Evolutionary conservation across 2,888 invertebrate species (phyloP).

Genomic region (Drosophila picticornis): DNA sequence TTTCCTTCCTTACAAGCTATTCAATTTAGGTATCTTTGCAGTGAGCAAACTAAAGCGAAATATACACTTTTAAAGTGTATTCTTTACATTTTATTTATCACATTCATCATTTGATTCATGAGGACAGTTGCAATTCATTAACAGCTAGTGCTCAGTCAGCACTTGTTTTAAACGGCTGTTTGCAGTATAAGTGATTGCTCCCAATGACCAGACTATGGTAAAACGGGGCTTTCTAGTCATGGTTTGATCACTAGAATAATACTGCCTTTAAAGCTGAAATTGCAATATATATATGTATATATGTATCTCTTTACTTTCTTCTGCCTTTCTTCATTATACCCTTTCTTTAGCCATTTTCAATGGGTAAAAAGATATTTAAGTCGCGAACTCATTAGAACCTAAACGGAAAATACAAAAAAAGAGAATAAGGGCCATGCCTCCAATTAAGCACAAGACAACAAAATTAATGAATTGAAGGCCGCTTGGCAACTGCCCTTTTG

Average conservation of each 20-base stretch:
- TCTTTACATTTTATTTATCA: not conserved
- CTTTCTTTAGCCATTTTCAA: not conserved
- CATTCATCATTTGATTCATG: not conserved
- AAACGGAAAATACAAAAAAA: slow-evolving; percentile 2
- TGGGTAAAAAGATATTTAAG: not conserved
- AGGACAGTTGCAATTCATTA: not conserved
- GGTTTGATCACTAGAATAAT: not conserved
- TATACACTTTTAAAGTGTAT: not conserved
- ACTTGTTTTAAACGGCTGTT: not conserved
- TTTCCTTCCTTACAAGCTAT: not conserved
- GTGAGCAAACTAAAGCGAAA: not conserved
- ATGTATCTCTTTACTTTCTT: no score
- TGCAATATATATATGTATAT: no score
- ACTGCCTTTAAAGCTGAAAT: not conserved
- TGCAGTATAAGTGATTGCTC: not conserved
- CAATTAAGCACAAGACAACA: slow-evolving; percentile 12
- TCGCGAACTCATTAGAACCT: slow-evolving; percentile 27
- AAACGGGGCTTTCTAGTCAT: not conserved
- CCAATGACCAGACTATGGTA: not conserved
- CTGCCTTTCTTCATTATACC: no score
- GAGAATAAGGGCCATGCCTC: slow-evolving; percentile 28
- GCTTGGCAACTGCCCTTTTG: slow-evolving; percentile 41
- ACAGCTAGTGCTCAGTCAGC: not conserved
- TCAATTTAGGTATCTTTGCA: not conserved
- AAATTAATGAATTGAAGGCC: slow-evolving; percentile 28